These are phyloP conservation scores for Nipponia nippon DNA, from an alignment of 2,113 vertebrate species.

Conservation along the genomic window DNA sequence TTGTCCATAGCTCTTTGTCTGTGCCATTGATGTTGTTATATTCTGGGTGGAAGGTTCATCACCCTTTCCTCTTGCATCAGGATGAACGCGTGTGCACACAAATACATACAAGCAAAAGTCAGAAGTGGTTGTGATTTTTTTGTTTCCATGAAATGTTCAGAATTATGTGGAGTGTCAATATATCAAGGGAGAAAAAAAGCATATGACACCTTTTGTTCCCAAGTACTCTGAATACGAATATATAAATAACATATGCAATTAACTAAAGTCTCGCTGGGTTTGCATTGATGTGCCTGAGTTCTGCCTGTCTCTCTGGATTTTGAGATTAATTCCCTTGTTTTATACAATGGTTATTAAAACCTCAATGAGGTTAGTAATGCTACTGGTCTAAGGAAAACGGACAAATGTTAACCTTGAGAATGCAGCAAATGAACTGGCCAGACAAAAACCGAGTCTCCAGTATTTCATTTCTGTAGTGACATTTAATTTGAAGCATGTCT, in stretches of 20 bases:
- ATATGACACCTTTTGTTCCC: not conserved
- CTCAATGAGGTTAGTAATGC: not conserved
- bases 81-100: rapidly evolving
- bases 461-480: not conserved
- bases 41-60: not conserved
- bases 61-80: not conserved
- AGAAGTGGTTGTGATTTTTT: not conserved
- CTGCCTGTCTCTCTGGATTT: not conserved
- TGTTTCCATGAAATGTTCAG: not conserved
- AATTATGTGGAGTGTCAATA: not conserved
- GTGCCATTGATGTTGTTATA: not conserved
- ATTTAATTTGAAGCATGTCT: not conserved
- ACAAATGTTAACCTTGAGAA: not conserved
- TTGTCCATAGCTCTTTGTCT: not conserved
- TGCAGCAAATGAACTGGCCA: not conserved
- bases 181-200: not conserved
- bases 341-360: not conserved
- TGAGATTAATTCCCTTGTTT: not conserved
- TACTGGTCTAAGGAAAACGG: not conserved
- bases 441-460: rapidly evolving
- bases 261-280: not conserved
- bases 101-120: not conserved
- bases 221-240: not conserved
- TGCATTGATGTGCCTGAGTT: not conserved
- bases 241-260: not conserved